Evolutionary conservation across 2,888 invertebrate genomes (phyloP), one percentile per base, ranked within the genome.

Genomic region (Netelia inedita): DNA sequence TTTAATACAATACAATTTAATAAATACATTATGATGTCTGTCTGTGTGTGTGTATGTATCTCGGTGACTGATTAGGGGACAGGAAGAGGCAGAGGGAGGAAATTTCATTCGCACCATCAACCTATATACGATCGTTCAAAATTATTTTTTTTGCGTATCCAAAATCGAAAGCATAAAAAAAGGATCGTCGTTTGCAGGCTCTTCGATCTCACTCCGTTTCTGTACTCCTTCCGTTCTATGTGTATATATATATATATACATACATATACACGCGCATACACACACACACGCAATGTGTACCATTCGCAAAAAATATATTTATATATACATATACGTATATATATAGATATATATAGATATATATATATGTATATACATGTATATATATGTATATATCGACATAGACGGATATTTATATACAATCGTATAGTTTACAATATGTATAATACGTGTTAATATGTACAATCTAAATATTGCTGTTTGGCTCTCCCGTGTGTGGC

Each of bases 391-490:
- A 28, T 28, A 35, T 35, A 35, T 35, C 35, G 35, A 35, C 35
- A 35, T 35, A 35, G 6, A 35, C 35, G 35, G 35, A 35, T 8
- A 57, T 82, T 66, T 87, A 87, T 87, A 83, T 87, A 82, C 83
- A 87, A 83, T 85, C 74, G 55, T 79, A 79, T 82, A 85, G 84
- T 83, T 35, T 89, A 89, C 87, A 89, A 79, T 89, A 89, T 89
- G 85, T 89, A 90, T 89, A 90, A 72, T 79, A 69, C 73, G 63
- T 55, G 71, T 69, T 19, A 89, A 84, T 92, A 92, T 93, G 89
- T 93, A 93, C 92, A 93, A 88, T 57, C 91, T 93, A 93, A 35
- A 90, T 93, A 93, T 93, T 93, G 93, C 93, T 93, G 90, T 92
- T 93, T 92, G 92, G 91, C 11, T 35, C 92, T 92, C 89, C 86